phyloP scores from a whole-genome alignment of 2,797 vertebrate genomes.

The Cygnus olor region DNA sequence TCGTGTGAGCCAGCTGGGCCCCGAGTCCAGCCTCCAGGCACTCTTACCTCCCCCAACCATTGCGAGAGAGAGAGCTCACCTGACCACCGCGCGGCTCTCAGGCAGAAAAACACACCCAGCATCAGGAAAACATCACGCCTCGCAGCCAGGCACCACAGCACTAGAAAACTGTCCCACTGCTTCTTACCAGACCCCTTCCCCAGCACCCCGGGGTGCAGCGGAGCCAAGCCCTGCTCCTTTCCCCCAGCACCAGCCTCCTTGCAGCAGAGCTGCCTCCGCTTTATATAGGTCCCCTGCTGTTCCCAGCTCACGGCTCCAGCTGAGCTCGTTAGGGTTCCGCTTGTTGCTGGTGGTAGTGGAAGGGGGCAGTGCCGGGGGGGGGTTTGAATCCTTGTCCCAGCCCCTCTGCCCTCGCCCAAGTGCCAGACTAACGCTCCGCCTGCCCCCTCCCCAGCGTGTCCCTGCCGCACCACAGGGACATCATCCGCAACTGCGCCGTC shows the following conservation, averaged over 20 bases:
- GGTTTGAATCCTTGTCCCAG: not conserved
- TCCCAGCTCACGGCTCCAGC: not conserved
- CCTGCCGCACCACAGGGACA: slow-evolving; percentile 91
- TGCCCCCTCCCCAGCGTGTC: slow-evolving; percentile 81
- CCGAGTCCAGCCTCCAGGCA: rapidly evolving
- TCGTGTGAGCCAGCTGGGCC: not conserved
- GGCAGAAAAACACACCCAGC: not conserved
- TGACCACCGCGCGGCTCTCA: not conserved
- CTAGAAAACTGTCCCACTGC: rapidly evolving
- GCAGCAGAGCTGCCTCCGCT: not conserved
- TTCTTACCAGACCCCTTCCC: not conserved
- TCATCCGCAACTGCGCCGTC: slow-evolving; percentile 94
- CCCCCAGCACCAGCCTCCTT: not conserved
- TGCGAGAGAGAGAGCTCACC: not conserved
- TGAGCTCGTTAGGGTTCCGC: not conserved
- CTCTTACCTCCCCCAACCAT: not conserved
- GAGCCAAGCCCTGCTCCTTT: no score
- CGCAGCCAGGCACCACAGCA: not conserved
- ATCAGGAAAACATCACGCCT: not conserved
- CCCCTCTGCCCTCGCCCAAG: not conserved
- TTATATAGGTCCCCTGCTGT: not conserved
- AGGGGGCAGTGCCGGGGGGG: not conserved
- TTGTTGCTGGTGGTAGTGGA: not conserved
- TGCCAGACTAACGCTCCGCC: not conserved
- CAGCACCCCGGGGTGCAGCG: not conserved